Percentiles rank a stretch among this genome's conserved stretches.
Conservation (phyloP, 30 jellyfish, hydroid and myxozoan genomes). For the Hydractinia echinata region DNA sequence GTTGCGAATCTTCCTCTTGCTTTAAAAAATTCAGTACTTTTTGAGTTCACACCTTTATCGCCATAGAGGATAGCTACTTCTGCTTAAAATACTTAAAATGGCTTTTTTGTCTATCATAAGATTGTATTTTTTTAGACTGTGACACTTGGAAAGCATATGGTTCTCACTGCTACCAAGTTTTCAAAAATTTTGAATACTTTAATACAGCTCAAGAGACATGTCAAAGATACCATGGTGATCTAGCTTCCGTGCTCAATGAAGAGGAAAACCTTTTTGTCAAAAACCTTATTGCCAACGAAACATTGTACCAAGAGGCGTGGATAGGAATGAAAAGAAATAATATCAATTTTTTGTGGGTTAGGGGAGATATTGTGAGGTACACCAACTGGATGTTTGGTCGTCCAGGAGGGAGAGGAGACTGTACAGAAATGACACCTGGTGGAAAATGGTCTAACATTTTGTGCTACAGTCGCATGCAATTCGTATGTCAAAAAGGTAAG, state of each 20-base stretch:
- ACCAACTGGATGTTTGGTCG: slow-evolving; percentile 8
- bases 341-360: neutral
- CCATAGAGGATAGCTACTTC: too few relatives aligned
- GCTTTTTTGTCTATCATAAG: too few relatives aligned
- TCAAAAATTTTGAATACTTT: neutral
- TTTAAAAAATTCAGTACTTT: too few relatives aligned
- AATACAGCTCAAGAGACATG: neutral
- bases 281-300: neutral
- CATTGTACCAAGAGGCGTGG: slow-evolving; percentile 3
- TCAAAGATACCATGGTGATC: neutral
- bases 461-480: slow-evolving; percentile 8
- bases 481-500: slow-evolving; percentile 9
- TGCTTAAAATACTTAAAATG: too few relatives aligned
- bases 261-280: slow-evolving; percentile 4
- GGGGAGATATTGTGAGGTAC: neutral
- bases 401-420: slow-evolving; percentile 2
- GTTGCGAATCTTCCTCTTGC: too few relatives aligned
- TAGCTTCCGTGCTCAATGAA: slow-evolving; percentile 8
- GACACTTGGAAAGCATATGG: neutral
- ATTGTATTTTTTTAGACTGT: neutral
- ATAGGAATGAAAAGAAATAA: neutral
- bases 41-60: too few relatives aligned
- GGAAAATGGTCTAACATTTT: slow-evolving; percentile 13
- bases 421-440: slow-evolving; percentile 13
- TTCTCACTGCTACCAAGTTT: neutral